Evolutionary conservation across 1,140 invertebrate species (phyloP), one percentile per base, ranked within the genome.

Genomic region (Aethina tumida): DNA sequence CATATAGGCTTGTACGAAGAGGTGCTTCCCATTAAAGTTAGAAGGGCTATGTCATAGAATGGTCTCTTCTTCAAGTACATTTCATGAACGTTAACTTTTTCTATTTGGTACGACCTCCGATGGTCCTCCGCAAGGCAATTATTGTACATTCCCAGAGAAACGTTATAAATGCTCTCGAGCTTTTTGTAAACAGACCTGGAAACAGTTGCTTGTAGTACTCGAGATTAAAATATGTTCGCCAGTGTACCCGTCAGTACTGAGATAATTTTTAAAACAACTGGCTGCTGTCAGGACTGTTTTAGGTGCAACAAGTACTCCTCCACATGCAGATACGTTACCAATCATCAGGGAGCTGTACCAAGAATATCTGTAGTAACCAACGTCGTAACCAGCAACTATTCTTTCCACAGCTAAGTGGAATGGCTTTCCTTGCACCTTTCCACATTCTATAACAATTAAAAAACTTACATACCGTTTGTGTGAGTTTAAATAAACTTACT

Each of bases 301-400:
- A 3, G 45, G 34, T 6, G 41, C 39, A 17, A 60, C 52, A 27
- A 60, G 47, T 10, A 55, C 41, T n/a, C 51, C 56, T 6, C 58
- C 58, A 39, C 58, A 60, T 10, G 13, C 22, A 9, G 50, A 40
- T 26, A 41, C 25, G 14, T 52, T 48, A 4, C 49, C 35, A 18
- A 27, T 24, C 5, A 50, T 47, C 1, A 60, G 34, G n/a, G 49
- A 47, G 10, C 46, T 56, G 24, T 47, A 60, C 58, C 58, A 60
- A 2, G 58, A 55, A 29, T 60, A 60, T 34, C 47, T 50, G 31
- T 56, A 59, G 20, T 56, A 58, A 12, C 56, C 56, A 3, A 60
- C 34, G 19, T 60, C 58, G 32, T 56, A 57, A 6, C 58, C 58
- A 1, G 46, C 47, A 5, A 60, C 51, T 4, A 60, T 55, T 24